phyloP scores from a whole-genome alignment of 2,113 vertebrate genomes.

The Nettapus auritus region DNA sequence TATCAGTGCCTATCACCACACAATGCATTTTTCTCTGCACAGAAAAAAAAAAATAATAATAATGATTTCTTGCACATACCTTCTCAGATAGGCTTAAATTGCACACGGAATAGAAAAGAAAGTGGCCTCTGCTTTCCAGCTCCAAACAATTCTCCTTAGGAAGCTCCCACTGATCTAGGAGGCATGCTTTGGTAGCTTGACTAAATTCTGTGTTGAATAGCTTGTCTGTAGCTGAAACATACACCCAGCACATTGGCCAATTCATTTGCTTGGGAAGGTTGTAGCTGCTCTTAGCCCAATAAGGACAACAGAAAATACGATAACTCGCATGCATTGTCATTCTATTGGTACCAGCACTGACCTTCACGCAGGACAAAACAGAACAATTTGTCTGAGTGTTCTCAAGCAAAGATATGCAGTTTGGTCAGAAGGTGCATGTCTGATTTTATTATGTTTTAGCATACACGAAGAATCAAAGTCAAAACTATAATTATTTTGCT shows the following conservation, averaged over 20 bases:
- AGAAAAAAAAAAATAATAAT: background rate
- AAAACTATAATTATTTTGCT: background rate
- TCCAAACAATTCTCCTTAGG: background rate
- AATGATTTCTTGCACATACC: background rate
- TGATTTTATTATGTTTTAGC: background rate
- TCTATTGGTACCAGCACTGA: background rate
- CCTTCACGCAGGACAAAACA: background rate
- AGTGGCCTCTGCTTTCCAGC: background rate
- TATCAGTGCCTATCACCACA: background rate
- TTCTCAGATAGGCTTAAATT: background rate
- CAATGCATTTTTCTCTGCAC: background rate
- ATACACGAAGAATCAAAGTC: background rate
- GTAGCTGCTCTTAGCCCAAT: background rate
- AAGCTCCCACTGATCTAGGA: background rate
- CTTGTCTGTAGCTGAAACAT: background rate
- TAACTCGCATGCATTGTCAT: background rate
- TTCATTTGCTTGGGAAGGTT: background rate
- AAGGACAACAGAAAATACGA: background rate
- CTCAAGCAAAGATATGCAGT: background rate
- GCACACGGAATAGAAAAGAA: background rate
- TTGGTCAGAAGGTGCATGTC: background rate
- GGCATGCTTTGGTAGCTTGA: background rate
- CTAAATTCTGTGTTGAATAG: background rate
- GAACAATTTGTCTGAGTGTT: background rate
- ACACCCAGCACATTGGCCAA: background rate